These are phyloP conservation scores for Dendrocopos noguchii DNA, from an alignment of 2,113 vertebrate genomes.

Conservation along the genomic window DNA sequence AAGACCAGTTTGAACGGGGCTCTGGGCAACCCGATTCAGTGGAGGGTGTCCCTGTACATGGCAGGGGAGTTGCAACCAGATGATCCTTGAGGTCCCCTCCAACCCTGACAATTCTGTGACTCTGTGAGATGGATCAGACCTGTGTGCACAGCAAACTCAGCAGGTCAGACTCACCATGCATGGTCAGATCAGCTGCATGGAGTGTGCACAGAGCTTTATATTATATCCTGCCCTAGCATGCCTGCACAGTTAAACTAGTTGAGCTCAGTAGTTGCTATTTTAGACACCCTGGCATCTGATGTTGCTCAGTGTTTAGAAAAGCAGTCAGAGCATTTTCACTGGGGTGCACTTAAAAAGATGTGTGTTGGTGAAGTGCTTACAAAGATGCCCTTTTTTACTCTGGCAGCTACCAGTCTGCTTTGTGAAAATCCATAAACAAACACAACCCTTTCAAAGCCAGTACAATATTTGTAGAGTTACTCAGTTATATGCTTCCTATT, in stretches of 20 bases:
- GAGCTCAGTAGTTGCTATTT: slow-evolving; percentile 64
- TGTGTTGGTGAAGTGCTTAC: not conserved
- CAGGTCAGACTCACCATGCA: not conserved
- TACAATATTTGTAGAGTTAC: not conserved
- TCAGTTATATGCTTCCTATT: not conserved
- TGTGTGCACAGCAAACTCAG: not conserved
- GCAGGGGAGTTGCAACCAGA: no score
- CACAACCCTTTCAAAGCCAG: not conserved
- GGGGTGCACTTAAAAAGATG: not conserved
- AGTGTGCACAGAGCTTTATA: not conserved
- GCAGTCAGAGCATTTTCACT: not conserved
- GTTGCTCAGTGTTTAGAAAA: slow-evolving; percentile 50
- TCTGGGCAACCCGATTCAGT: no score
- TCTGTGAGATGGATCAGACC: not conserved
- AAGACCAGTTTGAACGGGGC: no score
- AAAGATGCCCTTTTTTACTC: not conserved
- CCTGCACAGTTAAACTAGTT: slow-evolving; percentile 36
- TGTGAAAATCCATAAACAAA: slow-evolving; percentile 28
- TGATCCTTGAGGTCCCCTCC: no score
- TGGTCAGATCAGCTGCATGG: rapidly evolving
- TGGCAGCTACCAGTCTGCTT: not conserved
- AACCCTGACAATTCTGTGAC: no score
- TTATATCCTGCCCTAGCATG: slow-evolving; percentile 3
- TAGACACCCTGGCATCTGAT: slow-evolving; percentile 60
- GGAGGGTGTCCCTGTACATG: no score